phyloP scores from a whole-genome alignment of 2,113 vertebrate species.

The Lagopus leucura region DNA sequence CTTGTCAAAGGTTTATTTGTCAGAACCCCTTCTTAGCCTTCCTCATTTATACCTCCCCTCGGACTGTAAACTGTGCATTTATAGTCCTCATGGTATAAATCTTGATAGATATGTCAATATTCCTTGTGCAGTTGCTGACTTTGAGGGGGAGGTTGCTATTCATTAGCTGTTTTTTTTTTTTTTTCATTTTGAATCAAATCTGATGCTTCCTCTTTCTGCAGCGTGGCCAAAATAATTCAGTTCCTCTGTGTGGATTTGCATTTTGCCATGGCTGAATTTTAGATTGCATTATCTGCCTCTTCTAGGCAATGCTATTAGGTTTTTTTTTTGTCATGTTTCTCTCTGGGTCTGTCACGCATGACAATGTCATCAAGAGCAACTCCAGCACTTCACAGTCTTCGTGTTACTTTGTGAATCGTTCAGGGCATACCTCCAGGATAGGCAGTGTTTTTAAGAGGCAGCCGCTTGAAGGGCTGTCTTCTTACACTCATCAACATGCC shows the following conservation, averaged over 20 bases:
- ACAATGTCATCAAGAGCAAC: not conserved
- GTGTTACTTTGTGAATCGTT: not conserved
- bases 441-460: constrained; percentile 3
- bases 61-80: not conserved
- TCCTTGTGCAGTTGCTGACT: not conserved
- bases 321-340: not conserved
- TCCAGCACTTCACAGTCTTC: not conserved
- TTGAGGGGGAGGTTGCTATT: constrained; percentile 7
- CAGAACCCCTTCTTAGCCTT: not conserved
- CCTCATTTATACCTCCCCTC: not conserved
- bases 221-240: constrained; percentile 13
- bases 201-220: constrained; percentile 18
- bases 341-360: not conserved
- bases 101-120: not conserved
- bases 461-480: not conserved
- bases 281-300: not conserved
- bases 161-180: constrained; percentile 23
- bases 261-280: constrained; percentile 29
- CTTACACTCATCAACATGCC: not conserved
- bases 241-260: not conserved
- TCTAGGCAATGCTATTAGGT: not conserved
- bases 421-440: not conserved
- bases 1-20: not conserved
- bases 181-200: constrained; percentile 23
- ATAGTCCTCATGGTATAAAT: not conserved